These are phyloP conservation scores for Crypturellus tataupa DNA, from an alignment of 2,797 vertebrate species.

Conservation along the genomic window DNA sequence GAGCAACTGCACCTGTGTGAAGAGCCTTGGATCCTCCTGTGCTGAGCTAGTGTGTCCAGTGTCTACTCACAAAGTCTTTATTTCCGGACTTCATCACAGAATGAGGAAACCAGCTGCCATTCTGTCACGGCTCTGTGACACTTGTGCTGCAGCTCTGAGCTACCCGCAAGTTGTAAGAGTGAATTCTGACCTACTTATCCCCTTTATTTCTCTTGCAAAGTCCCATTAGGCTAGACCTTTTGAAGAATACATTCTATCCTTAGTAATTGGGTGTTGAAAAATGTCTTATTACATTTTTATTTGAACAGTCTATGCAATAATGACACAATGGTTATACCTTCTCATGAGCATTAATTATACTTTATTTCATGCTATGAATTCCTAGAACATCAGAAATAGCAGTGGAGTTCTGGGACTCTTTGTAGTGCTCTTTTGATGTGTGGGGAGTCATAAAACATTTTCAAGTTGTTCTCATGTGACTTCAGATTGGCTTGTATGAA, in stretches of 20 bases:
- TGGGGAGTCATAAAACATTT: neutral
- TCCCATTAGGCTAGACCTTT: neutral
- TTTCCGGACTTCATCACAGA: neutral
- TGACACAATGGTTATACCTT: neutral
- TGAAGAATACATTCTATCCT: neutral
- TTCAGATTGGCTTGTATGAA: neutral
- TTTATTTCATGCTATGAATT: neutral
- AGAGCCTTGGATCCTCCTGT: rapidly evolving
- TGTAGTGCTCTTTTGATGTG: neutral
- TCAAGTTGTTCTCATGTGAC: neutral
- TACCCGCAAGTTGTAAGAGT: neutral
- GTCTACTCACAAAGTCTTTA: neutral
- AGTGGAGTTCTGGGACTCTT: neutral
- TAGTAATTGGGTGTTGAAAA: conserved; percentile 20
- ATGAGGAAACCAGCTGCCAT: neutral
- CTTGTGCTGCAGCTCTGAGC: neutral
- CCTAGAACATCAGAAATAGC: neutral
- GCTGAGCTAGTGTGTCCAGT: neutral
- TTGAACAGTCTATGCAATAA: neutral
- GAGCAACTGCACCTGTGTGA: neutral
- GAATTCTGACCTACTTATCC: conserved; percentile 17
- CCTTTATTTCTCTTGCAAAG: neutral
- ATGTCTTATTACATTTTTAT: neutral
- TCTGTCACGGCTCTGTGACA: neutral
- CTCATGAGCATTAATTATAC: neutral